Evolutionary conservation across 1,140 invertebrate species (phyloP).

Genomic region (Diachasmimorpha longicaudata): DNA sequence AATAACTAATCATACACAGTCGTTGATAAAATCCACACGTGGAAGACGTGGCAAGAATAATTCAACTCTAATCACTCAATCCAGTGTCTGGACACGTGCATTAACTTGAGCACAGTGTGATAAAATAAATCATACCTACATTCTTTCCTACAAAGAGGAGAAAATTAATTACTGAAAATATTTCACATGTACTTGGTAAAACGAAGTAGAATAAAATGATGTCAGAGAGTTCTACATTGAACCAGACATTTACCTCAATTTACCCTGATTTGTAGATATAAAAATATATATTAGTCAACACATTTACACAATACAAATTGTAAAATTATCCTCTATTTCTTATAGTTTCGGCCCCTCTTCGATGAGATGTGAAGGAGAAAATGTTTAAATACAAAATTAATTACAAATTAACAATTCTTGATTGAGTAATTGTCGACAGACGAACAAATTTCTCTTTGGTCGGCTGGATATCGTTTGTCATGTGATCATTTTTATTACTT

Average conservation of each 20-base stretch:
- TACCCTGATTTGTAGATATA: constrained; percentile 43
- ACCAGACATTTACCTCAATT: background rate
- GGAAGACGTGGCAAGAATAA: background rate
- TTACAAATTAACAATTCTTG: background rate
- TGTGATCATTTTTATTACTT: background rate
- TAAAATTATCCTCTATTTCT: background rate
- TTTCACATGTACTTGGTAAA: background rate
- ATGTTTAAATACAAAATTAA: background rate
- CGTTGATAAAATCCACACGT: background rate
- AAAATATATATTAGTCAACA: constrained; percentile 45
- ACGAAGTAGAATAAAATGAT: background rate
- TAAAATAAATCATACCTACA: background rate
- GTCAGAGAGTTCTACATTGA: no score
- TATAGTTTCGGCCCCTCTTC: background rate
- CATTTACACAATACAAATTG: constrained; percentile 20
- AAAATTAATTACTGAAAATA: background rate
- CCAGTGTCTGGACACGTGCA: background rate
- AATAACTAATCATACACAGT: background rate
- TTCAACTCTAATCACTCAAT: background rate
- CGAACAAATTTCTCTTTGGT: constrained; percentile 21
- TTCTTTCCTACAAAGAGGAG: background rate
- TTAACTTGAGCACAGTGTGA: background rate
- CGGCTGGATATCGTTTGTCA: background rate
- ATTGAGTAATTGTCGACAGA: background rate
- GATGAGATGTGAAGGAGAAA: background rate